These are phyloP conservation scores for Upupa epops DNA, from an alignment of 2,113 vertebrate genomes.

Conservation along the genomic window DNA sequence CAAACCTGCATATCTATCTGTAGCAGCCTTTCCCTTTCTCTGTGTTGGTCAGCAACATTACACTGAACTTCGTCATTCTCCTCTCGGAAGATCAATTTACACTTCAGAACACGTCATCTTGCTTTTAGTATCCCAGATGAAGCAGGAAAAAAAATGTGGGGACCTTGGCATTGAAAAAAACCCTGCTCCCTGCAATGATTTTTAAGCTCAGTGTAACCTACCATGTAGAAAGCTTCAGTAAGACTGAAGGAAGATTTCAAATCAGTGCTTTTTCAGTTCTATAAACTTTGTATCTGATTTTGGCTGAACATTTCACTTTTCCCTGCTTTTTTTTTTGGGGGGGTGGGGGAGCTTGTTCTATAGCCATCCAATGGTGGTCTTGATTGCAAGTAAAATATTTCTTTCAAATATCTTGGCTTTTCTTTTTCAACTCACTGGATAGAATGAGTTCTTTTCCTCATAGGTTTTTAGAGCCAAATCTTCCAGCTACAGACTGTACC, in stretches of 20 bases:
- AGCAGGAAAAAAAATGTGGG: background rate
- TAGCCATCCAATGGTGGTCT: background rate
- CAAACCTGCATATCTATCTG: background rate
- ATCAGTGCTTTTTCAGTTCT: background rate
- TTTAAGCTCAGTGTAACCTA: background rate
- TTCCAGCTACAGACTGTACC: background rate
- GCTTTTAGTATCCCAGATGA: background rate
- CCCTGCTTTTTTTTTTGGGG: background rate
- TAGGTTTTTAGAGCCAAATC: slow-evolving; percentile 4
- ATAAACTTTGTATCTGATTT: background rate
- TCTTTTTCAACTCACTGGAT: background rate
- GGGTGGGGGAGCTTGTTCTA: background rate
- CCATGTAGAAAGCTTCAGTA: background rate
- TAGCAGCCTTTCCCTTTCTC: background rate
- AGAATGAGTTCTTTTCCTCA: background rate
- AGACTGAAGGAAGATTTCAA: background rate
- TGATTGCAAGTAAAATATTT: background rate
- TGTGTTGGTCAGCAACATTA: background rate
- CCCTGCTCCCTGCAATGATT: background rate
- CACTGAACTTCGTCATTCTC: background rate
- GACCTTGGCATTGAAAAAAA: background rate
- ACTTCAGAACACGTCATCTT: background rate
- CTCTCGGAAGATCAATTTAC: background rate
- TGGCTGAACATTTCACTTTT: background rate
- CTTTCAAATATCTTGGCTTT: background rate